Evolutionary conservation across 2,113 vertebrate genomes (phyloP), one percentile per base, ranked within the genome.

Genomic region (Syrrhaptes paradoxus): DNA sequence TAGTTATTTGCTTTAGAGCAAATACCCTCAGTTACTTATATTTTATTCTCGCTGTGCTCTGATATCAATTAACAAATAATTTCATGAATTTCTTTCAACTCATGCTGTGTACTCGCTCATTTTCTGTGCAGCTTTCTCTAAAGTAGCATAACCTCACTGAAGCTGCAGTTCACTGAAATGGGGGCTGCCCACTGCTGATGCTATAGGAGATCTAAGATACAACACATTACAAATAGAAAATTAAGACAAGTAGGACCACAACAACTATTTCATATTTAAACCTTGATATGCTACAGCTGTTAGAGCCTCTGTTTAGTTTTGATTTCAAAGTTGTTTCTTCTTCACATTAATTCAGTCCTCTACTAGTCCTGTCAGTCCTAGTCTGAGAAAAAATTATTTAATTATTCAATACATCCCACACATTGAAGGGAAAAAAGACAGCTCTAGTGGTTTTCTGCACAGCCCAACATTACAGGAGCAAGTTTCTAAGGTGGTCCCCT

Each of bases 41-140:
- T 73, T 77, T 88, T 59, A 71, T 55, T 61, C 83, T 84, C 3
- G 20, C 63, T 61, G 34, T 68, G 65, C 57, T 88, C 72, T 6
- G 5, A 18, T 84, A 52, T 45, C 79, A 90, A 71, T 96, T 90
- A 93, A 91, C 86, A 45, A 91, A 84, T 84, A 61, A 84, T 84
- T 81, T 67, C 62, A 68, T 89, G 32, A 71, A 90, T 93, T 92
- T 71, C 89, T 61, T 74, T 85, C 70, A 63, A 18, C 46, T 57
- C 79, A 45, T 41, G 83, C 87, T 93, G 93, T 84, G 79, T 86
- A 65, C 52, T 86, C 90, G 55, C 95, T 88, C 61, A 72, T 83
- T 95, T 95, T 92, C 72, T 61, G 75, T 17, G 26, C 20, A 54
- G 48, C 34, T 81, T 71, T 90, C 85, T 74, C 72, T 81, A 63